Conservation (phyloP, 2,888 invertebrate genomes). For the Drosophila pseudotakahashii region DNA sequence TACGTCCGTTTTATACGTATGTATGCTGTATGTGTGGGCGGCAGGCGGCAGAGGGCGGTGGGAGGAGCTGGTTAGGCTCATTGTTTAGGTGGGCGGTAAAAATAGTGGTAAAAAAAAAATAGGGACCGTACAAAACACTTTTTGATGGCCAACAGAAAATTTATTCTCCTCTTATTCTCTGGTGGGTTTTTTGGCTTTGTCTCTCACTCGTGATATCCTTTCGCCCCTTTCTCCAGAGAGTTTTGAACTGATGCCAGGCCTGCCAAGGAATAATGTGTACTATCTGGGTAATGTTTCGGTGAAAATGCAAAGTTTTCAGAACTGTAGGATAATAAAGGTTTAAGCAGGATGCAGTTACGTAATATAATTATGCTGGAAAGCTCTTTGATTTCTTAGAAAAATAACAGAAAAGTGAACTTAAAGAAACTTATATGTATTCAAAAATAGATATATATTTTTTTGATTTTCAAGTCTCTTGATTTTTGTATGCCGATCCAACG, state of each 20-base stretch:
- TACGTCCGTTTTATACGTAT: conserved; percentile 35
- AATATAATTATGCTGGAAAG: too few relatives aligned
- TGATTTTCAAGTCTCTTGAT: neutral
- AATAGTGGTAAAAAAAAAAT: conserved; percentile 1
- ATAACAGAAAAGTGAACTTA: too few relatives aligned
- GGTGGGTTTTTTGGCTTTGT: conserved; percentile 18
- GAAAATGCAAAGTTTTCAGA: neutral
- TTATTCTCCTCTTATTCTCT: conserved; percentile 51
- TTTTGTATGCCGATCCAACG: neutral
- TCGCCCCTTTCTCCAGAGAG: neutral
- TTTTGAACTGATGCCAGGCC: conserved; percentile 19
- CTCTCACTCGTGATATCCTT: conserved; percentile 2
- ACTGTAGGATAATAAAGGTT: too few relatives aligned
- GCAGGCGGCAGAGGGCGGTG: neutral
- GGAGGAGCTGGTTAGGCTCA: conserved; percentile 33
- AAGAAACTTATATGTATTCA: too few relatives aligned
- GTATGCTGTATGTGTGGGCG: conserved; percentile 21
- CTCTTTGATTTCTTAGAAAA: too few relatives aligned
- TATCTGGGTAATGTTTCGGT: conserved; percentile 1
- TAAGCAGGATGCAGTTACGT: neutral
- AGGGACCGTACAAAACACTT: conserved; percentile 18
- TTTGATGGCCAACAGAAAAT: conserved; percentile 67
- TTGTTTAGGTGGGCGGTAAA: conserved; percentile 53
- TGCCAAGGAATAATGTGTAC: conserved; percentile 1
- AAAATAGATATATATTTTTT: too few relatives aligned